Base-by-base conservation (phyloP, 1,140 invertebrate species). In the Mylabris phalerata region DNA sequence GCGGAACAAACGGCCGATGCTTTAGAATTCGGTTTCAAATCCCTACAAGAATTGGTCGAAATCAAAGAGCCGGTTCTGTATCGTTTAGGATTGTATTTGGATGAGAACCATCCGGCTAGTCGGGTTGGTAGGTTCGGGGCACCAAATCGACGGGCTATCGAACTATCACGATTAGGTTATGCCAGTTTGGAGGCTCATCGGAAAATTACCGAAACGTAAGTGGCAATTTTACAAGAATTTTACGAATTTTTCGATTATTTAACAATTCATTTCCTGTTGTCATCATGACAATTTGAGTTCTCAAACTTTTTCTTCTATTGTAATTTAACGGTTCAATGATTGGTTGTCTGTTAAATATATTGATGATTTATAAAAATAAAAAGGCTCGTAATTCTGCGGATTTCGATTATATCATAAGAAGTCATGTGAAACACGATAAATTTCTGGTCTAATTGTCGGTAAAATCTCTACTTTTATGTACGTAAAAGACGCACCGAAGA, bases 91-190 rank as follows among this genome's bases (percentile, higher is more conserved):
- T 67, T 86, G 24, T 81, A 78, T 69, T 70, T 89, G n/a, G 75
- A 79, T 10, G 71, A 75, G 11, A 81, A 82, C 52, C 81, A 88
- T 67, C 86, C 87, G n/a, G 86, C 85, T 1, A 76, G 78, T n/a
- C 85, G 82, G 67, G 80, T 89, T 26, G 87, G 86, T 2, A 80
- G 82, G 3, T 89, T 89, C 75, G 89, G 88, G 68, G 79, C 81
- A 46, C 86, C 87, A 42, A 50, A n/a, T 11, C 80, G 80, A 42
- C 80, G 82, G 62, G 81, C 84, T 2, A 78, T 79, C 55, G 74
- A 77, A 38, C 78, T 85, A 45, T 80, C 87, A n/a, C 76, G 77
- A 63, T 85, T 82, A 56, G 87, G 85, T 1, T 88, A 85, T 65
- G 87, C 86, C 0, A 78, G 83, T 0, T 73, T 89, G 2, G 81